Base-by-base conservation (phyloP, 1,140 invertebrate species). In the Watersipora subatra region DNA sequence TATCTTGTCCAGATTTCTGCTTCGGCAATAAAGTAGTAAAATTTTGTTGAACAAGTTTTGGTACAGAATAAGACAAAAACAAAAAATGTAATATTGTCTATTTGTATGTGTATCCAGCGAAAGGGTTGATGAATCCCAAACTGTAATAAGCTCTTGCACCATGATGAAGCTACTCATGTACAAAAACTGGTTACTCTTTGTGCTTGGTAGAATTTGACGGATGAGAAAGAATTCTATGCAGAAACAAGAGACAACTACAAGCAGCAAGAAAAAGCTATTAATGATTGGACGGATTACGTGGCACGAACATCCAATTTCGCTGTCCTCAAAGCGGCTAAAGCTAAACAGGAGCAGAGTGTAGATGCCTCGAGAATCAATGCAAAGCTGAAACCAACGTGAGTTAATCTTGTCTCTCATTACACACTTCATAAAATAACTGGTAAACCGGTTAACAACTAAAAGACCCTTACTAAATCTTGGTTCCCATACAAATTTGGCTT, bases 201-300 rank as follows among this genome's bases (percentile, higher is more conserved):
- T 46, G n/a, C n/a, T 46, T 46, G 7, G 7, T 12, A 46, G 34
- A n/a, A 46, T 46, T 46, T 46, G n/a, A 46, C 34, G 7, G 75
- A 80, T 68, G 78, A 80, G 65, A 75, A 78, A 65, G 77, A 78
- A 61, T 75, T 73, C 61, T 80, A 78, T 73, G 75, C 74, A 46
- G 75, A 79, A 75, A 77, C 78, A 46, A 69, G 78, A 63, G 77
- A 79, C 64, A 79, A 79, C 64, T 72, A 78, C 66, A 69, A 75
- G 57, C 78, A 79, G 65, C 75, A 73, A 34, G 77, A 79, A 61
- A 79, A 78, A 67, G 71, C 72, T 2, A 65, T 78, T 46, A 70
- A 69, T 55, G 73, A 77, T 62, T 80, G 76, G 64, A 68, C 69
- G 22, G 76, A 78, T 24, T 80, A 66, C 67, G 74, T 79, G 1